These are phyloP conservation scores for Cottoperca gobio DNA, from an alignment of 2,797 vertebrate genomes.

Conservation along the genomic window DNA sequence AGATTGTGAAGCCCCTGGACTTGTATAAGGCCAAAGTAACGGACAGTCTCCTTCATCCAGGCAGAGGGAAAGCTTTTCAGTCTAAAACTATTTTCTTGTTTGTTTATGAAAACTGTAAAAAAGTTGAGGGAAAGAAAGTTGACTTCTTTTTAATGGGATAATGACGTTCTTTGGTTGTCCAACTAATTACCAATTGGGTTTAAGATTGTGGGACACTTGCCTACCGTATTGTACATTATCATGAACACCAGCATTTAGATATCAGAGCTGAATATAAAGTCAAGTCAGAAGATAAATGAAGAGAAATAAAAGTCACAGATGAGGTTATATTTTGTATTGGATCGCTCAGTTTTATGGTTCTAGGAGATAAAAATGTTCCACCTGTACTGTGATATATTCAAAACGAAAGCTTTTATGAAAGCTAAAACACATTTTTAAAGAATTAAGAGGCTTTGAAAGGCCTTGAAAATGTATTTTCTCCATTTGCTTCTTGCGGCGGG, in stretches of 20 bases:
- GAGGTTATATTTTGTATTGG: too few relatives aligned
- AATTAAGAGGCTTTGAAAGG: not conserved
- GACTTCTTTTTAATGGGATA: too few relatives aligned
- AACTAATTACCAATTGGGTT: too few relatives aligned
- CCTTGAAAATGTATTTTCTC: not conserved
- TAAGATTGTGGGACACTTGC: not conserved
- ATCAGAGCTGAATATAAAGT: not conserved
- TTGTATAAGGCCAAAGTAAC: slow-evolving; percentile 12
- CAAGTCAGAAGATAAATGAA: too few relatives aligned
- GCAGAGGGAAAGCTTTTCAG: not conserved
- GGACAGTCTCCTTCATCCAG: not conserved
- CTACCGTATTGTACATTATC: too few relatives aligned
- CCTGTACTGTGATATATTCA: not conserved
- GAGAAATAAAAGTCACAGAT: too few relatives aligned
- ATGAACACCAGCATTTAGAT: not conserved
- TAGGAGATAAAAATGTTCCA: too few relatives aligned
- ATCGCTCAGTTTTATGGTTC: too few relatives aligned
- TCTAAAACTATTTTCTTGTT: not conserved
- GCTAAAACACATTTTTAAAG: not conserved
- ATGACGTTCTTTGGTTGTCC: too few relatives aligned
- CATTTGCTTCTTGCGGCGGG: not conserved
- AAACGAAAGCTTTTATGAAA: not conserved
- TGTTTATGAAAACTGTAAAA: not conserved
- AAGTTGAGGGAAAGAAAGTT: not conserved
- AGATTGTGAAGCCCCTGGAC: too few relatives aligned